Base-by-base conservation (phyloP, 1,140 invertebrate species). In the Bicyclus anynana region DNA sequence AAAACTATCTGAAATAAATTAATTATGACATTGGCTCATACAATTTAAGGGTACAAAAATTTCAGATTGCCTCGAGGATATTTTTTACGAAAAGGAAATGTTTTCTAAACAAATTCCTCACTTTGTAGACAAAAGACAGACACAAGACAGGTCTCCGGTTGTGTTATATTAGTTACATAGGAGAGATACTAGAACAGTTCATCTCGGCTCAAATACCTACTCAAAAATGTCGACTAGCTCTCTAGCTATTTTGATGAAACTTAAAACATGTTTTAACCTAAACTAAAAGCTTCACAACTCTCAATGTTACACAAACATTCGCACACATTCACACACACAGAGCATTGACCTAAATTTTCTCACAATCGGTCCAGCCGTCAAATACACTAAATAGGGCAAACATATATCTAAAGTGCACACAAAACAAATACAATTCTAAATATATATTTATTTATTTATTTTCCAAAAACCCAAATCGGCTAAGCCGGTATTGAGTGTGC, bases 401-500 rank as follows among this genome's bases (percentile, higher is more conserved):
- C 44, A 40, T 40, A 62, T 46, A 47, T 26, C 35, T 47, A 53
- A 47, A 38, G 18, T 53, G 40, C 58, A 50, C 58, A 61, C 52
- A 44, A 53, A 46, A 47, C 48, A 37, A 13, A 42, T 49, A 50
- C 23, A 23, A 4, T 23, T 4, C 7, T 23, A 23, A 4, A 23
- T 23, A 23, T 23, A 4, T 23, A 23, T 21, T 47, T 42, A 49
- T 47, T 46, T 16, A 44, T 26, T 37, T 23, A 12, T 23, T 49
- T 6, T 13, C 2, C 12, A 23, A 13, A 16, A 27, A 44, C 20
- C 26, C 35, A 12, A 37, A 16, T 47, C 53, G 59, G 67, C 67
- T 69, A 65, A 54, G 67, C 67, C 67, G 48, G 16, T 58, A 54
- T 29, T 9, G 35, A 62, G 53, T 48, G 37, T 53, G 53, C 47